A percentile compares a stretch with the other conserved stretches of the same genome.
These are phyloP conservation scores for Epinephelus awoara DNA, from an alignment of 2,797 vertebrate species.

Conservation along the genomic window DNA sequence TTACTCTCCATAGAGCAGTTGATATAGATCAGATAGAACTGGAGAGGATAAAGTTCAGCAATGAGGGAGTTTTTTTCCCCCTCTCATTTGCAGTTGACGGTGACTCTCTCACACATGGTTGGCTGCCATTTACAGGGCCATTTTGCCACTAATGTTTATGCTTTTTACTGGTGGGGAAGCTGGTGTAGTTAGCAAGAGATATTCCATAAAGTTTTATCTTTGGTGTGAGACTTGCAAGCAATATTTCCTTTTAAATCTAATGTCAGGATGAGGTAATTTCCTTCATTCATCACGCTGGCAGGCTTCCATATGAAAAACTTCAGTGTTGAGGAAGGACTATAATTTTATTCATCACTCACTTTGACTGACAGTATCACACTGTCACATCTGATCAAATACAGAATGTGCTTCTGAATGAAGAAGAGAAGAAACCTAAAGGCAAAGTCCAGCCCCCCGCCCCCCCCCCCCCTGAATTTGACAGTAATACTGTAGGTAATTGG, in stretches of 20 bases:
- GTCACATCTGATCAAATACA: slow-evolving; percentile 42
- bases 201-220: slow-evolving; percentile 10
- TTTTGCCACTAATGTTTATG: slow-evolving; percentile 30
- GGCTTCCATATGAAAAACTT: slow-evolving; percentile 19
- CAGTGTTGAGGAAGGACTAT: neutral
- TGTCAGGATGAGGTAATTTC: slow-evolving; percentile 31
- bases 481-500: neutral
- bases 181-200: slow-evolving; percentile 8
- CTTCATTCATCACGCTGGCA: slow-evolving; percentile 13
- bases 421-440: neutral
- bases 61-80: slow-evolving; percentile 29
- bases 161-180: slow-evolving; percentile 11
- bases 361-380: slow-evolving; percentile 22
- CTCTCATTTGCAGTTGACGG: slow-evolving; percentile 23
- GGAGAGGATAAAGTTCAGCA: slow-evolving; percentile 66
- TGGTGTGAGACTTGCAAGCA: slow-evolving; percentile 7
- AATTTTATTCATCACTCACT: slow-evolving; percentile 35
- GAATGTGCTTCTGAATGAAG: slow-evolving; percentile 15
- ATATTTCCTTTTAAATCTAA: slow-evolving; percentile 25
- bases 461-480: neutral
- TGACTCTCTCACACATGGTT: slow-evolving; percentile 25
- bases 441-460: neutral
- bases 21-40: slow-evolving; percentile 71
- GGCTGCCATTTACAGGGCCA: slow-evolving; percentile 35
- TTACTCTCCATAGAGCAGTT: slow-evolving; percentile 50